Evolutionary conservation across 2,888 invertebrate genomes (phyloP), one percentile per base, ranked within the genome.

Genomic region (Xylophagus ater): DNA sequence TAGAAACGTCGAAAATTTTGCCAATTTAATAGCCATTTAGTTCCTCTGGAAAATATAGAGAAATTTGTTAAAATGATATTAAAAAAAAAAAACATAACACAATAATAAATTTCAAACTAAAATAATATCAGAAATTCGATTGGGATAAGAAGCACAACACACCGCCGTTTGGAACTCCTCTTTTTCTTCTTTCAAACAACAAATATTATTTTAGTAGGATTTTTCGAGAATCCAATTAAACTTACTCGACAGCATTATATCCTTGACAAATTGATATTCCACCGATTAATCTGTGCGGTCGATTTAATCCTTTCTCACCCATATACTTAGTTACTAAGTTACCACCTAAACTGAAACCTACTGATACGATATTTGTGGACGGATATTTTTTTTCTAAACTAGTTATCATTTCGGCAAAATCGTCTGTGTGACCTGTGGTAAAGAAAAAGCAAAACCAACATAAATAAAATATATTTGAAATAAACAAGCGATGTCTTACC

Each of bases 191-290:
- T n/a, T n/a, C n/a, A n/a, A n/a, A n/a, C n/a, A n/a, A n/a, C n/a
- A n/a, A n/a, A n/a, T n/a, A n/a, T n/a, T n/a, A n/a, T n/a, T n/a
- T n/a, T n/a, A n/a, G n/a, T n/a, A n/a, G n/a, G n/a, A n/a, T n/a
- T n/a, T n/a, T n/a, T n/a, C n/a, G n/a, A n/a, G 21, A 28, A 30
- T 32, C 19, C 2, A 13, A 24, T 9, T 9, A 4, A 43, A 76
- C 82, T 76, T 68, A 92, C 89, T 81, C 81, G 44, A 82, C 78
- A 29, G 89, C 89, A 62, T 88, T 85, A 62, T 93, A 94, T 53
- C 93, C 93, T 66, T 93, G 93, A 59, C 93, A 92, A 55, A 93
- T 82, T 21, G 92, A 90, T 52, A 94, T 79, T 19, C 81, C 93
- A 36, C 88, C 89, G 52, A 92, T 79, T 41, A 93, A 79, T 55